Conservation (phyloP, 2,888 invertebrate genomes). For the Synergus gifuensis region DNA sequence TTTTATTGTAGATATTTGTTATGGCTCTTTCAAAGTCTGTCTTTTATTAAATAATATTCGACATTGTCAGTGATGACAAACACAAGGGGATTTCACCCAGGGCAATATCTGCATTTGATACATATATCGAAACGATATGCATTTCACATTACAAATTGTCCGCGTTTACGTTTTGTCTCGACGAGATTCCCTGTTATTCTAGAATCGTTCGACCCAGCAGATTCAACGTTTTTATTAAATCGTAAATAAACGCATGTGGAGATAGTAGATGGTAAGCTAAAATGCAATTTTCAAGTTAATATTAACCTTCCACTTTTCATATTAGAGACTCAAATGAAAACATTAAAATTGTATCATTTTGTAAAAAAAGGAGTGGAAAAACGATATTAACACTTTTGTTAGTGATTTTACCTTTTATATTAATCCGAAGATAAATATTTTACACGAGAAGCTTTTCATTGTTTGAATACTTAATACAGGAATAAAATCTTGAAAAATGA, state of each 20-base stretch:
- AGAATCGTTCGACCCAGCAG: conserved; percentile 1
- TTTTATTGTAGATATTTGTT: not conserved
- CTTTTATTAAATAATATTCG: conserved; percentile 13
- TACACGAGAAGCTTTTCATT: no score
- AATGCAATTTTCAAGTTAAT: not conserved
- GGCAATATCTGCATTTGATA: conserved; percentile 33
- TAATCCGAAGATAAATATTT: no score
- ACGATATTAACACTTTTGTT: no score
- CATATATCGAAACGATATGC: conserved; percentile 26
- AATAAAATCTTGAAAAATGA: no score
- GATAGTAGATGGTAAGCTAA: no score
- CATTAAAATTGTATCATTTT: no score
- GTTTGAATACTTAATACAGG: no score
- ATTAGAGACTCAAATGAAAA: no score
- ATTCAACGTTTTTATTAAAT: conserved; percentile 24
- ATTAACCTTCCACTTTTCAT: not conserved
- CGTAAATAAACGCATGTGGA: not conserved
- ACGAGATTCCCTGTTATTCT: conserved; percentile 24
- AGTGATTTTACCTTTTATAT: no score
- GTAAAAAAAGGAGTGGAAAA: no score
- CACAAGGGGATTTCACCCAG: conserved; percentile 10
- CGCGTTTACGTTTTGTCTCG: conserved; percentile 7
- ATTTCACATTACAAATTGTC: conserved; percentile 36
- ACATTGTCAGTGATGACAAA: not conserved
- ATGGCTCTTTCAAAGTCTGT: not conserved